These are phyloP conservation scores for Dryas iulia DNA, from an alignment of 1,140 invertebrate genomes.

Conservation along the genomic window DNA sequence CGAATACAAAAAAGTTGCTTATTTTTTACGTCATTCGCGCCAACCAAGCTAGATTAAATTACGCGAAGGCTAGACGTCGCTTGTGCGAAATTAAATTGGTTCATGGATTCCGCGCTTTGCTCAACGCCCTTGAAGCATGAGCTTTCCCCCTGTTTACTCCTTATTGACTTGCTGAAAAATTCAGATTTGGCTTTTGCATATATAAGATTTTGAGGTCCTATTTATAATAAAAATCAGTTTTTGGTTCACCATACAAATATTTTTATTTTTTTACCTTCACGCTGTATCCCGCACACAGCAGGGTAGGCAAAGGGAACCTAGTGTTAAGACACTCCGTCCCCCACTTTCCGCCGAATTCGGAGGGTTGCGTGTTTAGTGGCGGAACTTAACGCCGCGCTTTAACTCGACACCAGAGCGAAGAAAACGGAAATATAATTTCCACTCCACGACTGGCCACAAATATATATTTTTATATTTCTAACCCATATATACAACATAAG, in stretches of 20 bases:
- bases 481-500: neutral
- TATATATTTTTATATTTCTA: neutral
- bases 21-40: slow-evolving; percentile 47
- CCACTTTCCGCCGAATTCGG: too few relatives aligned
- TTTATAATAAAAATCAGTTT: neutral
- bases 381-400: too few relatives aligned
- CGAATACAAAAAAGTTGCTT: slow-evolving; percentile 57
- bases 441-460: too few relatives aligned
- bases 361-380: too few relatives aligned
- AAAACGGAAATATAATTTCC: too few relatives aligned
- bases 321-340: too few relatives aligned
- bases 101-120: slow-evolving; percentile 44
- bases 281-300: too few relatives aligned
- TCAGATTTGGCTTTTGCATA: neutral
- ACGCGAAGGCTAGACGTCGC: slow-evolving; percentile 47
- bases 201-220: neutral
- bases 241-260: too few relatives aligned
- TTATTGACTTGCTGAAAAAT: slow-evolving; percentile 18
- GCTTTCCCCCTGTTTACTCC: slow-evolving; percentile 21
- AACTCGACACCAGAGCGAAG: too few relatives aligned
- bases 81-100: slow-evolving; percentile 57
- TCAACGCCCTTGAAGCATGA: slow-evolving; percentile 17
- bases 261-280: too few relatives aligned
- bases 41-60: slow-evolving; percentile 54
- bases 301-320: too few relatives aligned